Evolutionary conservation across 2,888 invertebrate genomes (phyloP).

Genomic region (Tachina fera): DNA sequence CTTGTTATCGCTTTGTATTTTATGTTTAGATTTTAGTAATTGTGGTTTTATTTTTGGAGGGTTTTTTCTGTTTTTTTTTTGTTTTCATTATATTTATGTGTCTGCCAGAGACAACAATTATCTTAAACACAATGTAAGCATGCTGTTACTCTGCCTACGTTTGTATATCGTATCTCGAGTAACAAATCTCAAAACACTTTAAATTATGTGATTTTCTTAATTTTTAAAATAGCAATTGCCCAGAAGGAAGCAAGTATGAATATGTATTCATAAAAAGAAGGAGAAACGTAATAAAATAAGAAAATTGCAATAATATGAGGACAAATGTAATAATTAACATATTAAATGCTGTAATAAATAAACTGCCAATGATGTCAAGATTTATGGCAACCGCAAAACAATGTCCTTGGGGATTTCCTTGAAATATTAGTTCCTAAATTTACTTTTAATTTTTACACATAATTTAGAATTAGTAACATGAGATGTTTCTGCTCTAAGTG

Average conservation of each 20-base stretch:
- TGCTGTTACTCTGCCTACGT: neutral
- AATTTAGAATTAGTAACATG: too few relatives aligned
- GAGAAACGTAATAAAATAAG: neutral
- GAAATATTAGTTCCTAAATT: too few relatives aligned
- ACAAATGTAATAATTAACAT: neutral
- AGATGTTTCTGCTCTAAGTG: too few relatives aligned
- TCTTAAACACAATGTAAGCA: neutral
- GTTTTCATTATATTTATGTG: neutral
- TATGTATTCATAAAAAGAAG: neutral
- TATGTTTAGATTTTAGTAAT: constrained; percentile 21
- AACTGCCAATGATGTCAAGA: too few relatives aligned
- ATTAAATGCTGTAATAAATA: too few relatives aligned
- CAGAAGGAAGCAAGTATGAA: neutral
- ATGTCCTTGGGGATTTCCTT: too few relatives aligned
- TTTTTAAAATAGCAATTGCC: constrained; percentile 1
- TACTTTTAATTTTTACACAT: too few relatives aligned
- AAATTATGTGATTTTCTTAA: constrained; percentile 52
- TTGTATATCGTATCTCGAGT: neutral
- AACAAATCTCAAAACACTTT: constrained; percentile 45
- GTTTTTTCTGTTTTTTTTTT: neutral
- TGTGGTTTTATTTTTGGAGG: constrained; percentile 24
- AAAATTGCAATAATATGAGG: neutral
- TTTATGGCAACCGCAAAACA: too few relatives aligned
- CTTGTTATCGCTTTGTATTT: neutral
- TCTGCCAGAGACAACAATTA: neutral